Conservation (phyloP, 2,888 invertebrate species). For the Diploptera punctata region DNA sequence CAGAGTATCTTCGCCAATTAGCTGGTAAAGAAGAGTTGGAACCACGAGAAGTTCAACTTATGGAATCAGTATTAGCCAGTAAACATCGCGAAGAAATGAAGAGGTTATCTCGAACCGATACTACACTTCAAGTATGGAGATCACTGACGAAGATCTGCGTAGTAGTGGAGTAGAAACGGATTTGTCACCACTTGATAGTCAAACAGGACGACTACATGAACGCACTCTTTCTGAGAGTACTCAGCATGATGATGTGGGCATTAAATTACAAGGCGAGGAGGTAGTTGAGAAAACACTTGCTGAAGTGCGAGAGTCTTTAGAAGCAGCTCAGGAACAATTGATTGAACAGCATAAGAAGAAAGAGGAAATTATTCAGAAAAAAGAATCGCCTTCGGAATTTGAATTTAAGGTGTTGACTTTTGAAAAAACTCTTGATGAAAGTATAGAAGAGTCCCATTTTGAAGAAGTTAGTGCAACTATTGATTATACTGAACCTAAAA, state of each 20-base stretch:
- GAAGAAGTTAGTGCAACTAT: constrained; percentile 41
- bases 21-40: constrained; percentile 58
- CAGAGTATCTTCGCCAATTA: constrained; percentile 55
- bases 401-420: constrained; percentile 65
- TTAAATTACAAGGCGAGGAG: constrained; percentile 44
- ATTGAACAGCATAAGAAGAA: constrained; percentile 72
- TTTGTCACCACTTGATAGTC: constrained; percentile 68
- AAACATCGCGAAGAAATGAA: constrained; percentile 55
- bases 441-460: constrained; percentile 46
- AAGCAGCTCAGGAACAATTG: constrained; percentile 72
- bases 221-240: constrained; percentile 58
- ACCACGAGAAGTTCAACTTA: constrained; percentile 57
- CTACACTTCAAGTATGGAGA: constrained; percentile 63
- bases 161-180: constrained; percentile 73
- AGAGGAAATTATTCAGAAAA: constrained; percentile 57
- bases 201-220: constrained; percentile 59
- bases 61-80: constrained; percentile 59
- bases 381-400: constrained; percentile 77
- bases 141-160: constrained; percentile 70
- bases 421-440: constrained; percentile 46
- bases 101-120: constrained; percentile 56
- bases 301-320: constrained; percentile 65
- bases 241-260: constrained; percentile 42
- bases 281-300: constrained; percentile 42
- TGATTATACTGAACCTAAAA: constrained; percentile 31